These are phyloP conservation scores for Prosapia bicincta DNA, from an alignment of 2,888 invertebrate species.

Conservation along the genomic window DNA sequence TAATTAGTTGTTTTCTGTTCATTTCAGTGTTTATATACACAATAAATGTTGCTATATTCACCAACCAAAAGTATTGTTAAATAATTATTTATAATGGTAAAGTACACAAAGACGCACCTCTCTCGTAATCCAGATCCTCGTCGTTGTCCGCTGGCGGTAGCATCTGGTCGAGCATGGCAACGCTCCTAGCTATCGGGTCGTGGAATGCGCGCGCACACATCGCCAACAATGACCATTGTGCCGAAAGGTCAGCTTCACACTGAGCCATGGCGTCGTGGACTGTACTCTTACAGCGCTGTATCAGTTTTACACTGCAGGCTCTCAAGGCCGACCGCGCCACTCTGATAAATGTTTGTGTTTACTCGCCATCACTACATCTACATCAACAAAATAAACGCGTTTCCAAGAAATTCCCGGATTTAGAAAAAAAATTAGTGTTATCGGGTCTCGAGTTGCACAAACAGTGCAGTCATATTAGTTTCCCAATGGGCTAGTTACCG, in stretches of 20 bases:
- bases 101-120: not conserved
- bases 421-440: not conserved
- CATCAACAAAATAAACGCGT: not conserved
- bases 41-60: too few relatives aligned
- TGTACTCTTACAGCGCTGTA: not conserved
- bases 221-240: slow-evolving; percentile 16
- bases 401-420: not conserved
- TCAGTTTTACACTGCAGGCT: not conserved
- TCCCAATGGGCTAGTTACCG: too few relatives aligned
- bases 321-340: not conserved
- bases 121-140: not conserved
- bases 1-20: too few relatives aligned
- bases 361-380: too few relatives aligned
- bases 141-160: slow-evolving; percentile 47
- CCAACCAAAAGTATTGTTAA: too few relatives aligned
- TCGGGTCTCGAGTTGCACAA: not conserved
- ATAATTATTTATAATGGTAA: too few relatives aligned
- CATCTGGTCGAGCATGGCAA: slow-evolving; percentile 62
- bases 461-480: too few relatives aligned
- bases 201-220: slow-evolving; percentile 31
- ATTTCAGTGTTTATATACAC: too few relatives aligned
- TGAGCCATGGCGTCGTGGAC: not conserved
- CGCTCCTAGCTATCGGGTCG: slow-evolving; percentile 45
- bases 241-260: not conserved
- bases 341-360: not conserved